Evolutionary conservation across 2,888 invertebrate genomes (phyloP), one percentile per base, ranked within the genome.

Genomic region (Lasioglossum vierecki): DNA sequence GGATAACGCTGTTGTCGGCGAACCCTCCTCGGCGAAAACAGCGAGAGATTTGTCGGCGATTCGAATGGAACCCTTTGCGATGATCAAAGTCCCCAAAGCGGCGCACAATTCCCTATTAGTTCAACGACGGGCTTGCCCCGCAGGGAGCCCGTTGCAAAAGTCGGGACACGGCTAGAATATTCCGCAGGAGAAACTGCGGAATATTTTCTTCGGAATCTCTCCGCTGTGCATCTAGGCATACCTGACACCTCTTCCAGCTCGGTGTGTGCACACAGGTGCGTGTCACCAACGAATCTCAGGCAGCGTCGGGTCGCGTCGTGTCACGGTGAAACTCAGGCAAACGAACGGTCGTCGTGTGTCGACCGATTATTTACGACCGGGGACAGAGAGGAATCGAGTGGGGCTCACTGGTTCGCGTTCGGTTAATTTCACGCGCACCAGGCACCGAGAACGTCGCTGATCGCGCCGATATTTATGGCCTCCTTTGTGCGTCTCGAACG

Each of bases 51-150:
- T 60, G 60, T 60, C 60, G 60, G 60, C 4, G 11, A 60, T 26
- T 60, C 0, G 13, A 60, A 26, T 5, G 60, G 60, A 13, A 5
- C 60, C 26, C 13, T 60, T 60, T 6, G 26, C 70, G 66, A 77
- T 44, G 82, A 73, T 77, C 63, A 80, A 75, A 81, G 60, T 87
- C 85, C 78, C 70, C 74, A 79, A 79, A 83, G 79, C 80, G 76
- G 53, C 70, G 76, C 73, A 63, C 79, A 68, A 70, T 81, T 76
- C 76, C 82, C 77, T 70, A 41, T 71, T 60, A 60, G 26, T 60
- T 26, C 11, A 30, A 60, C 60, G 60, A 60, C 26, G 60, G 60
- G 15, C 60, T 57, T 26, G 60, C 6, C 49, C 60, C 60, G 60
- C 60, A 13, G 60, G 26, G 60, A 60, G 13, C 79, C 57, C 30